Base-by-base conservation (phyloP, 2,797 vertebrate genomes). In the Gymnopithys bicolor region DNA sequence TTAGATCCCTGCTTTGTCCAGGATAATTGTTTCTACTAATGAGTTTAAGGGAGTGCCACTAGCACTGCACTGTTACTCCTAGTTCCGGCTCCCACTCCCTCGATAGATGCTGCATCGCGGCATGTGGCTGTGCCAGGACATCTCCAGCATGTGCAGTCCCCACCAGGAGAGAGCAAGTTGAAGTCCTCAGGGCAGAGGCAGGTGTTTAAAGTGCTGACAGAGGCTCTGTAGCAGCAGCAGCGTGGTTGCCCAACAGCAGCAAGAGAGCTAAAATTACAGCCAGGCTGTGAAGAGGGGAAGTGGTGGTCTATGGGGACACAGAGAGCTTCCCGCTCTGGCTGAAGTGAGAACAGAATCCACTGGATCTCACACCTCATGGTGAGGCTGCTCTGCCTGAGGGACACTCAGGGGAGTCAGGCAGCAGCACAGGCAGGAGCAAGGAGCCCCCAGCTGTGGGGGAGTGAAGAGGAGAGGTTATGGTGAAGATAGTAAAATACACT, bases 11-110 rank as follows among this genome's bases (percentile, higher is more conserved):
- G 73, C 83, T 90, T 94, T 95, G 96, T 96, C 83, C 59, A 3
- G 70, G 90, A 33, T 94, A 76, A 74, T 76, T 82, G 77, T 82
- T 70, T 84, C 62, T 90, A 13, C 63, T 95, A 96, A 95, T 95
- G 91, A 79, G 76, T 48, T 24, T 52, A 71, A 71, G 53, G 1
- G 0, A 74, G 76, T 49, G 73, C 81, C 49, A 7, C 79, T 58
- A 48, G 73, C 55, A 13, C 49, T 58, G 88, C 5, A 0, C 1
- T 8, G 55, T 0, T n/a, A 37, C 0, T 5, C 32, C 52, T 0
- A 0, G 24, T 51, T 62, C 58, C 8, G 7, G 28, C 1, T 1
- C 28, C 4, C 2, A 1, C 10, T 83, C 13, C 39, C 19, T 48
- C 2, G 0, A 1, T 13, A 14, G 58, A 15, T 2, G 3, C 39